Evolutionary conservation across 2,113 vertebrate species (phyloP).

Genomic region (Gymnocephalus cernua): DNA sequence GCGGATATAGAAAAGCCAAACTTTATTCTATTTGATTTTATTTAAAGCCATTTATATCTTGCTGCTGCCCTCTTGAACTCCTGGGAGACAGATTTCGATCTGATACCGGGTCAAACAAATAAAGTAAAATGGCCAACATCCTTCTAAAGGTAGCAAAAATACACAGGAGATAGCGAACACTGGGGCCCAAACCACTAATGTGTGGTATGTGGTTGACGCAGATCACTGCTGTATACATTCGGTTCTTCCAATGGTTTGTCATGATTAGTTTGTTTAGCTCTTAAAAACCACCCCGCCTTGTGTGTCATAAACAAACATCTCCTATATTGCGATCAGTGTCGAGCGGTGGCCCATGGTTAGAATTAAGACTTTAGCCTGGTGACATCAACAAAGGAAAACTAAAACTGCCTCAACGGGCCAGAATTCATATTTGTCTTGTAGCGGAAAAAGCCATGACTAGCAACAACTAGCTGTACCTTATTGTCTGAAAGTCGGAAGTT

Average conservation of each 20-base stretch:
- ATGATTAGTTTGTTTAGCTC: conserved; percentile 81
- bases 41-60: conserved; percentile 45
- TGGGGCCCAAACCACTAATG: conserved; percentile 70
- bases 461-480: no score
- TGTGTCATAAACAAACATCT: conserved; percentile 72
- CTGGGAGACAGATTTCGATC: conserved; percentile 41
- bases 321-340: conserved; percentile 27
- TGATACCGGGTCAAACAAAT: conserved; percentile 56
- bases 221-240: conserved; percentile 65
- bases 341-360: conserved; percentile 37
- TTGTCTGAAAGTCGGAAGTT: no score
- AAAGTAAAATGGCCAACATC: conserved; percentile 53
- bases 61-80: conserved; percentile 40
- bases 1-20: conserved; percentile 46
- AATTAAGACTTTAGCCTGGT: conserved; percentile 36
- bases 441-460: no score
- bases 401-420: neutral
- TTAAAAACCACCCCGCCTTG: conserved; percentile 59
- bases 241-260: conserved; percentile 59
- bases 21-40: conserved; percentile 38
- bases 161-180: conserved; percentile 59
- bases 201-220: conserved; percentile 56
- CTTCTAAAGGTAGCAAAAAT: conserved; percentile 72
- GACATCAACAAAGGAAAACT: conserved; percentile 48
- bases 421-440: conserved; percentile 33